Evolutionary conservation across 2,113 vertebrate species (phyloP), one percentile per base, ranked within the genome.

Genomic region (Phasianus colchicus): DNA sequence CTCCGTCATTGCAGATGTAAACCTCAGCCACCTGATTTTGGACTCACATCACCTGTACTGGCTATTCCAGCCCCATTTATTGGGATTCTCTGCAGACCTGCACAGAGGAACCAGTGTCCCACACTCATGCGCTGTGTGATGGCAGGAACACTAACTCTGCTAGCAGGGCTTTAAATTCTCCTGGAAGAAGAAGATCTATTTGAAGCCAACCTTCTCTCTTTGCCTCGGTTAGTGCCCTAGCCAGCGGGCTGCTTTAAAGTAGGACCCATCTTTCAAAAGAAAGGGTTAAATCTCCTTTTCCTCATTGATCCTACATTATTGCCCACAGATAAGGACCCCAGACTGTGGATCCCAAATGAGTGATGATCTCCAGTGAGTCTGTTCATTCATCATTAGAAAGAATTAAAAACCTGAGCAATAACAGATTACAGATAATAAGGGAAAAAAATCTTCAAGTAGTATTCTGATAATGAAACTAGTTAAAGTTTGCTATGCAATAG

Each of bases 271-370:
- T 77, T 89, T 66, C 52, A 36, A 63, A 76, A 32, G 3, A 70
- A 52, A 89, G 66, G 4, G 25, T 48, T 73, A 75, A 54, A 18
- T 79, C 36, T 66, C 4, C 0, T 9, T 58, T 83, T 80, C n/a
- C 13, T 60, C 11, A 57, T 34, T 2, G 0, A 29, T 50, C 61
- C 27, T 76, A 55, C 57, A 69, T 5, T 85, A 66, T 43, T 40
- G 8, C 24, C 36, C 22, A 17, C 40, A 48, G 43, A 7, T 0
- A 1, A 1, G 1, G 40, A 72, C 5, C 18, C 7, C 54, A 55
- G 36, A 10, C 17, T 48, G 19, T 7, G 9, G 54, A 27, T 50
- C 60, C 75, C 36, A 52, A 36, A 17, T 40, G 14, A 38, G 17
- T 50, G 48, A 73, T 1, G 3, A 0, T 22, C 25, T 65, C 48